These are phyloP conservation scores for Micronycteris hirsuta DNA, from an alignment of 2,113 vertebrate genomes.

Conservation along the genomic window DNA sequence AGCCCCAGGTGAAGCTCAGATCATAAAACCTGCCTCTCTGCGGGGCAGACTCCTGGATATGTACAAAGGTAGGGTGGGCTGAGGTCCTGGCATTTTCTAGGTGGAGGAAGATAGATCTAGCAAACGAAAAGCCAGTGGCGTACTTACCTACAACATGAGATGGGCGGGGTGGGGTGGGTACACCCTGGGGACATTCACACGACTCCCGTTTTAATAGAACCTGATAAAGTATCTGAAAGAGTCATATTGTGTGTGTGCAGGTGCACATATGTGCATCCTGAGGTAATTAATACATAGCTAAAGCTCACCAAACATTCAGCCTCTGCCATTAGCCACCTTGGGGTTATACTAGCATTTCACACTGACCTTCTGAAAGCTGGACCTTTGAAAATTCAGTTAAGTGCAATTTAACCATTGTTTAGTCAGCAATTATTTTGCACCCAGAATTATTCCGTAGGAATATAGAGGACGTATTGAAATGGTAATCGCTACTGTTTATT, in stretches of 20 bases:
- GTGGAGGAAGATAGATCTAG: background rate
- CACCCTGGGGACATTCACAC: background rate
- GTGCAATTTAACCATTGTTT: slow-evolving; percentile 17
- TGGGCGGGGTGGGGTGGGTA: background rate
- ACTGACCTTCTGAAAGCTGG: background rate
- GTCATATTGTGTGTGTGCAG: background rate
- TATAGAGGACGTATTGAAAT: background rate
- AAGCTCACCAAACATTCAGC: background rate
- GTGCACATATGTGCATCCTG: background rate
- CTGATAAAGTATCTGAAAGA: background rate
- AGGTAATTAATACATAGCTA: background rate
- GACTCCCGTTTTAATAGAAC: background rate
- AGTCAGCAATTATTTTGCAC: background rate
- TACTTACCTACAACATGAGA: background rate
- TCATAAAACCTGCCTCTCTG: background rate
- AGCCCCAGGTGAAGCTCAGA: background rate
- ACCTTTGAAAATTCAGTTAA: slow-evolving; percentile 3
- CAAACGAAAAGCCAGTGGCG: background rate
- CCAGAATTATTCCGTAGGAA: background rate
- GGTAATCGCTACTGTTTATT: background rate
- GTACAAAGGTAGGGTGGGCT: background rate
- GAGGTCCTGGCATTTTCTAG: background rate
- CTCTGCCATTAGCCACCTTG: background rate
- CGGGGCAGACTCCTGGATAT: background rate
- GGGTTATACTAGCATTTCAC: background rate